Evolutionary conservation across 2,113 vertebrate genomes (phyloP).

Genomic region (Bufo gargarizans): DNA sequence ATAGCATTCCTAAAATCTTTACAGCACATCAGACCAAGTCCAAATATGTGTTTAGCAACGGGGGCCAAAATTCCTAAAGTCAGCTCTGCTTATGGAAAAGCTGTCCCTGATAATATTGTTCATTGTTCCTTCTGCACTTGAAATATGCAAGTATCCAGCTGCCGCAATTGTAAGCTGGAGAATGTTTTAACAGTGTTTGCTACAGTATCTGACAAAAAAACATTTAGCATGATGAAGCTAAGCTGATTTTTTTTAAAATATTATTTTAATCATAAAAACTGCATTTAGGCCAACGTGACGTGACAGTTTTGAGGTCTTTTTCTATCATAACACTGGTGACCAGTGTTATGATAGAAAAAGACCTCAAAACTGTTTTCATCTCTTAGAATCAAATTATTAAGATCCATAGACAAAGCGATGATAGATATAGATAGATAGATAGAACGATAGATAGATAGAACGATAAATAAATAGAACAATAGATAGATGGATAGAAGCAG

Average conservation of each 20-base stretch:
- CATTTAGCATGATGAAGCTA: neutral
- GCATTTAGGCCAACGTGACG: too few species aligned
- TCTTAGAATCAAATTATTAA: neutral
- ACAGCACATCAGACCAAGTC: constrained; percentile 37
- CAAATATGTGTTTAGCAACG: constrained; percentile 49
- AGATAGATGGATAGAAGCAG: too few species aligned
- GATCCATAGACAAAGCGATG: too few species aligned
- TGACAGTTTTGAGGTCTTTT: too few species aligned
- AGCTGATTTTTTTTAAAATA: neutral
- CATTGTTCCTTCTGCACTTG: constrained; percentile 40
- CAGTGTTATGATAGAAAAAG: too few species aligned
- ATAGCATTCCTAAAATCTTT: constrained; percentile 32
- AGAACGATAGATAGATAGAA: too few species aligned
- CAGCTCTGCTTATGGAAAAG: constrained; percentile 49
- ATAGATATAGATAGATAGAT: too few species aligned
- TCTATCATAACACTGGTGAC: too few species aligned
- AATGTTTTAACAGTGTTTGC: constrained; percentile 29
- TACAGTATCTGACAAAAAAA: neutral
- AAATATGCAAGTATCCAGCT: constrained; percentile 48
- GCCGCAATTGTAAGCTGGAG: constrained; percentile 10
- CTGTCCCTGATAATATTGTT: constrained; percentile 44
- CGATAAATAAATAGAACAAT: too few species aligned
- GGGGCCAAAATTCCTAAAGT: constrained; percentile 49
- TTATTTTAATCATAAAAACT: neutral
- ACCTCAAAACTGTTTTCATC: too few species aligned